These are phyloP conservation scores for Pholis gunnellus DNA, from an alignment of 2,113 vertebrate genomes.

Conservation along the genomic window DNA sequence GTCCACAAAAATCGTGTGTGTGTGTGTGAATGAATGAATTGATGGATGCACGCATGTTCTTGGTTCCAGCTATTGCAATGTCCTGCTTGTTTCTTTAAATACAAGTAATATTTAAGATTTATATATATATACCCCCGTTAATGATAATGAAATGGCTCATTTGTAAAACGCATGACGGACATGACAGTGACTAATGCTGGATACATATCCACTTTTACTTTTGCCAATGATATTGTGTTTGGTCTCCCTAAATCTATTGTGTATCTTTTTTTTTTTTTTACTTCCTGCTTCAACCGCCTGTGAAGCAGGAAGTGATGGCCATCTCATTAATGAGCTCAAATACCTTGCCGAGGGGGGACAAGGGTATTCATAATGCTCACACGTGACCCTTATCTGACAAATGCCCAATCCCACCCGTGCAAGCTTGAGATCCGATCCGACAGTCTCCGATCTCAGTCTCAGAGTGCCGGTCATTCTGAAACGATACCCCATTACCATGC, in stretches of 20 bases:
- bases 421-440: constrained; percentile 37
- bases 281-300: background rate
- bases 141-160: constrained; percentile 20
- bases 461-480: constrained; percentile 41
- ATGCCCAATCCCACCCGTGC: constrained; percentile 4
- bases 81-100: constrained; percentile 19
- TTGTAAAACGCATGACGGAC: constrained; percentile 13
- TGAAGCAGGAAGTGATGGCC: constrained; percentile 15
- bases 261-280: background rate
- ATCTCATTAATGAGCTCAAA: constrained; percentile 47
- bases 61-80: background rate
- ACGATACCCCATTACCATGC: constrained; percentile 45
- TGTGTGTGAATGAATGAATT: too few species aligned
- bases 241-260: background rate
- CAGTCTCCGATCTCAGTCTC: background rate
- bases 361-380: constrained; percentile 18
- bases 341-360: constrained; percentile 40
- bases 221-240: background rate
- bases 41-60: background rate
- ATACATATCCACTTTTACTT: constrained; percentile 4
- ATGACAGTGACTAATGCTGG: constrained; percentile 20
- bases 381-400: background rate
- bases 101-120: constrained; percentile 19
- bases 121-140: constrained; percentile 15
- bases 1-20: background rate